Evolutionary conservation across 2,797 vertebrate species (phyloP).

Genomic region (Urocyon cinereoargenteus): DNA sequence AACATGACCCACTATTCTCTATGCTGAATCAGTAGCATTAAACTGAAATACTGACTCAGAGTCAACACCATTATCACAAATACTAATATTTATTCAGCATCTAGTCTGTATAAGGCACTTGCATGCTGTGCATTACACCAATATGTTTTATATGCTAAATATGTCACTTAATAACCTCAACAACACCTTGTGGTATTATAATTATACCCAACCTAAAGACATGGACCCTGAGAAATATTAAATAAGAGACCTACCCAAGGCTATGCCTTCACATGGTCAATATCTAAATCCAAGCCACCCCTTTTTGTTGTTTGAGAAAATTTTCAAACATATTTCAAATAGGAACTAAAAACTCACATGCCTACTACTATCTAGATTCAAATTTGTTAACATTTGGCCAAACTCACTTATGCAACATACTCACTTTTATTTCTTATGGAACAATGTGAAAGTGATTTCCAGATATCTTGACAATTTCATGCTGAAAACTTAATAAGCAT

Average conservation of each 20-base stretch:
- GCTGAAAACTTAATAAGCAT: constrained; percentile 19
- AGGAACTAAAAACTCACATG: background rate
- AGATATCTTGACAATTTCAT: background rate
- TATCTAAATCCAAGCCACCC: background rate
- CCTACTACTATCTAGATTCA: background rate
- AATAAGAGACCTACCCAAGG: background rate
- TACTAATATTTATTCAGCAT: background rate
- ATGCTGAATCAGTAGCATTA: background rate
- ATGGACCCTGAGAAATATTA: background rate
- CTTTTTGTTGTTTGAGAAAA: background rate
- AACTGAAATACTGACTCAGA: background rate
- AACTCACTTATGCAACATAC: background rate
- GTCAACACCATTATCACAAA: background rate
- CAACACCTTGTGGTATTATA: background rate
- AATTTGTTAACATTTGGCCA: constrained; percentile 6
- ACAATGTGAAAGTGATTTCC: background rate
- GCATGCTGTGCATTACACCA: background rate
- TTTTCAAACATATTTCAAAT: constrained; percentile 10
- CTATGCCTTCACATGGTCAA: background rate
- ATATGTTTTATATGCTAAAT: background rate
- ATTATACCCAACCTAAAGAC: background rate
- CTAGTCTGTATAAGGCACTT: background rate
- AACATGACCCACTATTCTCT: background rate
- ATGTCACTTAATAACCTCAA: background rate
- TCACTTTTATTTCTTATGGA: constrained; percentile 11